Conservation (phyloP, 2,797 vertebrate species). For the Pseudomugil gertrudae region DNA sequence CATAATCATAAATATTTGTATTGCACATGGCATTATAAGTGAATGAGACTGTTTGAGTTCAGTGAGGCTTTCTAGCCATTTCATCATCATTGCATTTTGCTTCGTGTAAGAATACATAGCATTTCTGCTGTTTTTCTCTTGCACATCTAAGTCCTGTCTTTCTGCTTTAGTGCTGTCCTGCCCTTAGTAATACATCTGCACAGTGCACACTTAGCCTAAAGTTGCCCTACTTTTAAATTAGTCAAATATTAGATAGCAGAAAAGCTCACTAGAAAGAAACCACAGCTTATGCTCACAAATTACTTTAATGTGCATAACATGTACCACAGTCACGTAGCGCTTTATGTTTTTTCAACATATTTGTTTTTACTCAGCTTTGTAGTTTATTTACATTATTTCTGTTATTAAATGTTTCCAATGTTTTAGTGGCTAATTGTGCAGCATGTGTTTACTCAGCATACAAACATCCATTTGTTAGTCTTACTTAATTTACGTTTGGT, state of each 20-base stretch:
- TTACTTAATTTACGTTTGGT: neutral
- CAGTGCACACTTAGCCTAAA: constrained; percentile 4
- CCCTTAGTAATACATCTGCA: constrained; percentile 14
- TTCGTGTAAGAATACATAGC: neutral
- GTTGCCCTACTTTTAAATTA: constrained; percentile 26
- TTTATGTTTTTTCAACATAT: neutral
- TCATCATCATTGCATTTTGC: constrained; percentile 7
- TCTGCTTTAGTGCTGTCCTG: constrained; percentile 7
- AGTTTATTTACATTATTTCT: neutral
- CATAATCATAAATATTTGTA: constrained; percentile 16
- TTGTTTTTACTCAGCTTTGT: neutral
- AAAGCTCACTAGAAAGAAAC: neutral
- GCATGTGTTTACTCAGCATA: constrained; percentile 12
- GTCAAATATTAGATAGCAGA: constrained; percentile 12
- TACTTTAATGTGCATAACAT: constrained; percentile 9
- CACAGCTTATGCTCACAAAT: too few relatives aligned
- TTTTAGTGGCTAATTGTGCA: constrained; percentile 7
- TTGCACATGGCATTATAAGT: constrained; percentile 12
- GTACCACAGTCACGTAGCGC: neutral
- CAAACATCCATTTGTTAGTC: neutral
- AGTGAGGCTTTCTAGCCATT: neutral
- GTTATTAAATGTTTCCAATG: neutral
- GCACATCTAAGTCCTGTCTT: neutral
- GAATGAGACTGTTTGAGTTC: neutral
- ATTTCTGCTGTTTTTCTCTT: neutral